Evolutionary conservation across 2,113 vertebrate species (phyloP).

Genomic region (Heteronetta atricapilla): DNA sequence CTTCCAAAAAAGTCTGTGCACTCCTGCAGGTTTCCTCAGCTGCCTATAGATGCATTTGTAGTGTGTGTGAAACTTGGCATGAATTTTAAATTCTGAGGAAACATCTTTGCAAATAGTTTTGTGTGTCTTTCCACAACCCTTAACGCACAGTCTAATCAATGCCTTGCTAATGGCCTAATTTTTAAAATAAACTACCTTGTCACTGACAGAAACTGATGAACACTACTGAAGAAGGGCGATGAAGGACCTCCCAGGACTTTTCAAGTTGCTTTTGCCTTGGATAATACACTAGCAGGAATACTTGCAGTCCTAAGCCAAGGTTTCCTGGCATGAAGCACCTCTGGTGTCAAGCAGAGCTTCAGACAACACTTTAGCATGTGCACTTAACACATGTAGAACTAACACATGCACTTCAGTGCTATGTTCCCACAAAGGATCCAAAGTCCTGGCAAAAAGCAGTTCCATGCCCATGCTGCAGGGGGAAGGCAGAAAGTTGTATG

Average conservation of each 20-base stretch:
- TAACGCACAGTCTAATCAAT: background rate
- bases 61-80: background rate
- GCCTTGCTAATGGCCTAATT: background rate
- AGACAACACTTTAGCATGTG: fast-evolving
- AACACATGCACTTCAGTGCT: background rate
- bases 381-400: fast-evolving
- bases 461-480: fast-evolving
- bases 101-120: constrained; percentile 4
- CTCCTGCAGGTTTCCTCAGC: background rate
- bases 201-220: background rate
- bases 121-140: background rate
- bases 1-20: background rate
- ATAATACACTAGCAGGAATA: background rate
- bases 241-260: background rate
- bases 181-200: background rate
- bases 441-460: background rate
- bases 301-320: background rate
- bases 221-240: background rate
- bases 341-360: background rate
- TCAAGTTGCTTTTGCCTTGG: background rate
- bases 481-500: background rate
- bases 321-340: background rate
- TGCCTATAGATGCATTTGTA: background rate
- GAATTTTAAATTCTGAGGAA: background rate
- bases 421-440: background rate